Evolutionary conservation across 37 sponge, comb jelly and placozoan species (phyloP).

Genomic region (Oopsacas minuta): DNA sequence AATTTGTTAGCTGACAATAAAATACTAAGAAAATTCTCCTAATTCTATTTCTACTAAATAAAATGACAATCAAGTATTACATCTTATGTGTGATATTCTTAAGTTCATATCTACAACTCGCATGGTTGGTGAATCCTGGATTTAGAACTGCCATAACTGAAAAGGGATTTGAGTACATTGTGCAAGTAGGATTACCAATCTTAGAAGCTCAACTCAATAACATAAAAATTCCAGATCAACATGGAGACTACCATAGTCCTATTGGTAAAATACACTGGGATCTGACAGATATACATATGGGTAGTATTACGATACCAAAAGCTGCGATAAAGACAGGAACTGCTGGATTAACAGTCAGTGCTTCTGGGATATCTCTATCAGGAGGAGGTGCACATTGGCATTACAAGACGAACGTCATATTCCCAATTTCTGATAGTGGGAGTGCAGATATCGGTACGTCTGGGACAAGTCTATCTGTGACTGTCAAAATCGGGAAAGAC

Average conservation of each 20-base stretch:
- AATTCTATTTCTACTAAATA: too few relatives aligned
- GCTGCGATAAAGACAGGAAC: slow-evolving; percentile 36
- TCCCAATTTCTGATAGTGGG: slow-evolving; percentile 28
- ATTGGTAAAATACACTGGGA: slow-evolving; percentile 44
- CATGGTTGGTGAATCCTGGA: slow-evolving; percentile 41
- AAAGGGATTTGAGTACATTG: slow-evolving; percentile 63
- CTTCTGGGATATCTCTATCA: slow-evolving; percentile 36
- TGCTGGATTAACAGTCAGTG: slow-evolving; percentile 39
- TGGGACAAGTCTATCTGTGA: slow-evolving; percentile 19
- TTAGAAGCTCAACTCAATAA: slow-evolving; percentile 50
- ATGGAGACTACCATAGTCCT: slow-evolving; percentile 46
- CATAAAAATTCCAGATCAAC: slow-evolving; percentile 53
- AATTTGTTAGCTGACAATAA: too few relatives aligned
- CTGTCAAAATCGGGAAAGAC: slow-evolving; percentile 34
- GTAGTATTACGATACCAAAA: slow-evolving; percentile 40
- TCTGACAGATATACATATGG: slow-evolving; percentile 45
- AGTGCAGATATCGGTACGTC: background rate
- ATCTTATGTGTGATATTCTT: background rate
- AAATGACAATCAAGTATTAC: background rate
- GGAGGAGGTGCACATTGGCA: slow-evolving; percentile 56
- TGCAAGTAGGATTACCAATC: slow-evolving; percentile 60
- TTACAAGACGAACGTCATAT: slow-evolving; percentile 61
- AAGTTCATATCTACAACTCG: background rate
- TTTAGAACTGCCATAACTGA: slow-evolving; percentile 48
- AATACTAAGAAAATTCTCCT: too few relatives aligned